A percentile compares a stretch with the other conserved stretches of the same genome.
Conservation (phyloP, 2,888 invertebrate genomes). For the Peribatodes rhomboidaria region DNA sequence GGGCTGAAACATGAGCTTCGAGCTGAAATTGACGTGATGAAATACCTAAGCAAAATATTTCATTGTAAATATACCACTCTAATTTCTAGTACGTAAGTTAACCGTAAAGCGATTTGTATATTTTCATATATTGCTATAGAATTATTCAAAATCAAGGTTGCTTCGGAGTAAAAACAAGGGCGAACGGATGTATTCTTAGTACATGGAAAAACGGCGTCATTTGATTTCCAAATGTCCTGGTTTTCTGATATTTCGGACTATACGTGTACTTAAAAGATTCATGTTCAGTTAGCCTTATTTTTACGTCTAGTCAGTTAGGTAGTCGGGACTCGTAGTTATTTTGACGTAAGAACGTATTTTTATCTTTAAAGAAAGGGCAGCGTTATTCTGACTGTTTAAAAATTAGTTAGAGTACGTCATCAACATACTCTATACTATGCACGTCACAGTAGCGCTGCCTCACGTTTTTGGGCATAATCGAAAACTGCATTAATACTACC, state of each 20-base stretch:
- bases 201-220: conserved; percentile 18
- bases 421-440: neutral
- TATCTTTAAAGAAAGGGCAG: neutral
- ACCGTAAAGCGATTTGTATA: conserved; percentile 78
- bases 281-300: conserved; percentile 58
- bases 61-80: conserved; percentile 74
- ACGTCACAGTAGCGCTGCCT: neutral
- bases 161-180: conserved; percentile 73
- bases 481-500: conserved; percentile 13
- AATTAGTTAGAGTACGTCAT: too few relatives aligned
- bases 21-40: conserved; percentile 45
- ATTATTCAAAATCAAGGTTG: conserved; percentile 60
- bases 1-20: conserved; percentile 54
- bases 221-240: conserved; percentile 23
- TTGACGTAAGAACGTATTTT: conserved; percentile 54
- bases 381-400: neutral
- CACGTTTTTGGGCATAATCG: neutral
- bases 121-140: conserved; percentile 71
- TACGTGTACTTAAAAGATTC: conserved; percentile 11
- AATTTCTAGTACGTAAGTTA: conserved; percentile 67
- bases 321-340: conserved; percentile 61
- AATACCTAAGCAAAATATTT: conserved; percentile 40
- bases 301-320: conserved; percentile 83
- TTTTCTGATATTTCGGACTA: conserved; percentile 7
- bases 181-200: conserved; percentile 34